phyloP scores from a whole-genome alignment of 2,113 vertebrate genomes.

The Pseudonaja textilis region DNA sequence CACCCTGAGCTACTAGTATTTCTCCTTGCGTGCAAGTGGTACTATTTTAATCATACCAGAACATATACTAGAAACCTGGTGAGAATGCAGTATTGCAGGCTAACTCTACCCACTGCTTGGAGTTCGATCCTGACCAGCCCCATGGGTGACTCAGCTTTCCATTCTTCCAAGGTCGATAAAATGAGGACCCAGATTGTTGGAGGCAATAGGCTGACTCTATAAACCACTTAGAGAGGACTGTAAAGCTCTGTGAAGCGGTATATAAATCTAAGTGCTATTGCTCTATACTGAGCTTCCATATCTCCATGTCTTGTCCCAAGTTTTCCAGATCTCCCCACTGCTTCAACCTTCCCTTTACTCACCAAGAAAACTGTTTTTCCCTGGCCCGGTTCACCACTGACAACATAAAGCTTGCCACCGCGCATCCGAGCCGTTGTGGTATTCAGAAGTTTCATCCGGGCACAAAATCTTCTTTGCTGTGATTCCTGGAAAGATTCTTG shows the following conservation, averaged over 20 bases:
- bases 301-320: background rate
- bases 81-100: no score
- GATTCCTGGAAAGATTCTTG: conserved; percentile 76
- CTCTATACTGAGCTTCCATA: background rate
- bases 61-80: background rate
- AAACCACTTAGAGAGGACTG: no score
- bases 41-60: background rate
- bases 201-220: no score
- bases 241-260: no score
- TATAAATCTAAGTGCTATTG: background rate
- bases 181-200: no score
- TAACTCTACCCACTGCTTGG: no score
- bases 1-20: background rate
- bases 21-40: background rate
- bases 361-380: conserved; percentile 86
- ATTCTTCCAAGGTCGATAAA: no score
- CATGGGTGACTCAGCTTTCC: no score
- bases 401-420: conserved; percentile 67
- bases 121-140: no score
- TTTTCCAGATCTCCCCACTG: background rate
- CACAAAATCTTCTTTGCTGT: conserved; percentile 67
- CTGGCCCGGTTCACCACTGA: conserved; percentile 75
- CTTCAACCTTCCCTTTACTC: background rate
- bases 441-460: conserved; percentile 66
- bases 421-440: conserved; percentile 54